Evolutionary conservation across 2,113 vertebrate genomes (phyloP).

Genomic region (Scophthalmus maximus): DNA sequence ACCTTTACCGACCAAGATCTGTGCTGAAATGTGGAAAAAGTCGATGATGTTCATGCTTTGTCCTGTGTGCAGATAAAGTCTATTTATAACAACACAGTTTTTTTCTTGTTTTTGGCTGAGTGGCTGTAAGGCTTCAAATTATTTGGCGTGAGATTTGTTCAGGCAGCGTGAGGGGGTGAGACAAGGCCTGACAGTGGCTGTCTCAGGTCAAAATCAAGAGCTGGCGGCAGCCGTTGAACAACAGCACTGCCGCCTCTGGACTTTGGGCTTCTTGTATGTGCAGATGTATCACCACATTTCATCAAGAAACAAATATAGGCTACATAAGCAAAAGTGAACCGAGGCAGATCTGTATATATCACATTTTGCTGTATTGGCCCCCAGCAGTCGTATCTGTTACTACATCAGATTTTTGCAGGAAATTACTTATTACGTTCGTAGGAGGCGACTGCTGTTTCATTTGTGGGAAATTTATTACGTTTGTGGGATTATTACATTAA

Average conservation of each 20-base stretch:
- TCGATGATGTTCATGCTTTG: not conserved
- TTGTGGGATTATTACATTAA: no score
- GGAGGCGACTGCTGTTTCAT: no score
- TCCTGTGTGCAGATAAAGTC: not conserved
- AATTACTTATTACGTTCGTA: no score
- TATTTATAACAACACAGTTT: not conserved
- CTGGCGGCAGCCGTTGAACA: not conserved
- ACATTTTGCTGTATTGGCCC: not conserved
- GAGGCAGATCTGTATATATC: not conserved
- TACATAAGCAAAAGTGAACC: not conserved
- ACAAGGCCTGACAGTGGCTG: not conserved
- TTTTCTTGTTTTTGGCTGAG: not conserved
- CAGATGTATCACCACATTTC: not conserved
- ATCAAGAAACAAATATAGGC: not conserved
- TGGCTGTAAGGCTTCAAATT: not conserved
- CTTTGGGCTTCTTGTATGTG: not conserved
- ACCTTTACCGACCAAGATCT: not conserved
- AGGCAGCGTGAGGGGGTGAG: constrained; percentile 3
- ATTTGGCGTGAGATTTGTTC: not conserved
- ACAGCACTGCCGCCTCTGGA: not conserved
- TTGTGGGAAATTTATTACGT: no score
- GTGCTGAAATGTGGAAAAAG: not conserved
- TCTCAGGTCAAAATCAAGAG: not conserved
- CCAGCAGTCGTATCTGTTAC: no score
- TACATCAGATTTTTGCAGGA: no score